Evolutionary conservation across 2,888 invertebrate species (phyloP).

Genomic region (Automeris io): DNA sequence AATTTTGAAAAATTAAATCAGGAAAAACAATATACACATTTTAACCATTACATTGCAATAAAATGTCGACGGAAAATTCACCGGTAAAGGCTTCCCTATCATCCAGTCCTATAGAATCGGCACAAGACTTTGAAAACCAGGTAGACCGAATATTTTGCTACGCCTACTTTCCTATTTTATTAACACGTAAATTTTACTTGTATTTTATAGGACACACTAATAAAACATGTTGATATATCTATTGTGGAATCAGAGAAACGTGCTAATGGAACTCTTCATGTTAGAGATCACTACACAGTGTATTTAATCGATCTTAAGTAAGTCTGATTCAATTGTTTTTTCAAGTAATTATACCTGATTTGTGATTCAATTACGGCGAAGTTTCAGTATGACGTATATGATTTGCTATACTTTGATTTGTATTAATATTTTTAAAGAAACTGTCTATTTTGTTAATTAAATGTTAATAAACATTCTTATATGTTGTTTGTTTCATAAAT

Average conservation of each 20-base stretch:
- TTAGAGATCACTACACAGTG: constrained; percentile 86
- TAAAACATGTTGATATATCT: constrained; percentile 84
- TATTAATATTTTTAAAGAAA: no score
- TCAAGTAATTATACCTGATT: constrained; percentile 28
- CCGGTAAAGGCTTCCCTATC: constrained; percentile 48
- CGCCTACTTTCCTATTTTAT: constrained; percentile 46
- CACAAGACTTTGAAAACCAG: constrained; percentile 58
- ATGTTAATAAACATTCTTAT: no score
- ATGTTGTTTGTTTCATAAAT: no score
- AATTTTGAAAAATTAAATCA: constrained; percentile 7
- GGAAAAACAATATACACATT: neutral
- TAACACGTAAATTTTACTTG: constrained; percentile 15
- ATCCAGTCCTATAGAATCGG: constrained; percentile 44
- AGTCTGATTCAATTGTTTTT: constrained; percentile 49
- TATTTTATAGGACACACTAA: constrained; percentile 78
- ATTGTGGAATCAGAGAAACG: constrained; percentile 87
- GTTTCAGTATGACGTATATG: neutral
- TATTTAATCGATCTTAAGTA: constrained; percentile 88
- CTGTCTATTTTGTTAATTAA: no score
- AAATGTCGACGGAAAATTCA: constrained; percentile 51
- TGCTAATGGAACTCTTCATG: constrained; percentile 84
- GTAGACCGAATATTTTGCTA: constrained; percentile 35
- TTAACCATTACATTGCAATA: constrained; percentile 8
- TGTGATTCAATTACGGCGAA: constrained; percentile 24
- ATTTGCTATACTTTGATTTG: neutral